Evolutionary conservation across 2,888 invertebrate genomes (phyloP).

Genomic region (Chrysotoxum bicinctum): DNA sequence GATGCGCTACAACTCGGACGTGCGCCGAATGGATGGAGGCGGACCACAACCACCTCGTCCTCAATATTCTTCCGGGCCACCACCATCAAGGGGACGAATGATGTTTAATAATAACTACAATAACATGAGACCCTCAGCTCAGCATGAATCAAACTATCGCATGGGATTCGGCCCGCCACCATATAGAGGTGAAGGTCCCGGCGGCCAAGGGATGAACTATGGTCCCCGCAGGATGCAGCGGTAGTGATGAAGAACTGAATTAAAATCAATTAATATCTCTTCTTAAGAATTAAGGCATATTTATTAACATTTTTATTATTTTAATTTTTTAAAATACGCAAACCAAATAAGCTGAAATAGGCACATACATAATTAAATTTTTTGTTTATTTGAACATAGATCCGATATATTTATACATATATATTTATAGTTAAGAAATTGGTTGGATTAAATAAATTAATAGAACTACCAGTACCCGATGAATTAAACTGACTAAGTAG

Average conservation of each 20-base stretch:
- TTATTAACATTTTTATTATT: constrained; percentile 47
- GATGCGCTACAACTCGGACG: constrained; percentile 67
- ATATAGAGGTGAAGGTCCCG: constrained; percentile 49
- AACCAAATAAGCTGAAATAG: constrained; percentile 62
- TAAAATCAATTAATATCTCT: constrained; percentile 18
- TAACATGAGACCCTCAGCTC: constrained; percentile 47
- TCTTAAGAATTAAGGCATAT: constrained; percentile 49
- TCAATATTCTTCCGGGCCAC: constrained; percentile 53
- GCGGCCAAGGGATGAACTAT: constrained; percentile 39
- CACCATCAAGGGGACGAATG: constrained; percentile 55
- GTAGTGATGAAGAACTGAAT: constrained; percentile 39
- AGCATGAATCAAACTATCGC: constrained; percentile 60
- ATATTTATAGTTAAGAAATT: constrained; percentile 5
- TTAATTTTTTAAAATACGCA: constrained; percentile 36
- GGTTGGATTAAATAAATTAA: neutral
- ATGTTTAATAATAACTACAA: constrained; percentile 60
- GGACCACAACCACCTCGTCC: constrained; percentile 43
- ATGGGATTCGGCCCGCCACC: constrained; percentile 61
- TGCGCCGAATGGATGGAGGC: constrained; percentile 52
- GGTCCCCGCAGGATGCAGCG: constrained; percentile 53
- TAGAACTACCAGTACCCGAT: constrained; percentile 14
- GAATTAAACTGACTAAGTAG: constrained; percentile 49
- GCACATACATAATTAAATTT: constrained; percentile 29
- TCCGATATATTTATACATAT: neutral
- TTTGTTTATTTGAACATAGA: constrained; percentile 12